Base-by-base conservation (phyloP, 1,140 invertebrate species). In the Elymnias hypermnestra region DNA sequence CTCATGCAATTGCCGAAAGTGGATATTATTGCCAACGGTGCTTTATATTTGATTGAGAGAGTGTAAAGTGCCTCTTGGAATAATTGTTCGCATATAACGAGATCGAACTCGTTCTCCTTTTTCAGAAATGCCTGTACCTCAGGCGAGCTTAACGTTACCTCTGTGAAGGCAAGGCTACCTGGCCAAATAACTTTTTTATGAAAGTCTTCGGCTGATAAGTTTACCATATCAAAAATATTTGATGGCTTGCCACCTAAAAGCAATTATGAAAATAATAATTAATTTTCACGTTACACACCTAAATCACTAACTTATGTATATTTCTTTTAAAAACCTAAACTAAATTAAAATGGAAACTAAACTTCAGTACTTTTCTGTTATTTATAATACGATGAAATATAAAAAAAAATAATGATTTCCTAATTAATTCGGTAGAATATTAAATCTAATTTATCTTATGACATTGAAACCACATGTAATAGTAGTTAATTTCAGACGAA, bases 71-170 rank as follows among this genome's bases (percentile, higher is more conserved):
- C 82, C 63, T 90, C 88, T 62, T 88, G 87, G 28, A 83, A 88
- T 53, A 89, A 90, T 45, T 88, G 83, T 61, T 89, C 88, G 33
- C 79, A 50, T 3, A 90, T 87, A 3, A 90, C 78, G 6, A 90
- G 39, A 56, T 89, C 88, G 49, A 84, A 89, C 31, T 73, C 68
- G 31, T 86, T 64, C 18, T 88, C 76, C 33, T 78, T 71, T 7
- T 57, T 66, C 7, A 89, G 70, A 5, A 90, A 81, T 2, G 66
- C 46, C 50, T 79, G 62, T 0, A 90, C 73, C 44, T 81, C 66
- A 6, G 45, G 59, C 48, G 88, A 87, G 28, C 83, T 82, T n/a
- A 90, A 48, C 3, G 83, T 75, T n/a, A 86, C 53, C 52, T 89
- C 84, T 6, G 86, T 87, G 14, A 84, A 81, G 22, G 71, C 69